Conservation (phyloP, 1,140 invertebrate species). For the Pararge aegeria region DNA sequence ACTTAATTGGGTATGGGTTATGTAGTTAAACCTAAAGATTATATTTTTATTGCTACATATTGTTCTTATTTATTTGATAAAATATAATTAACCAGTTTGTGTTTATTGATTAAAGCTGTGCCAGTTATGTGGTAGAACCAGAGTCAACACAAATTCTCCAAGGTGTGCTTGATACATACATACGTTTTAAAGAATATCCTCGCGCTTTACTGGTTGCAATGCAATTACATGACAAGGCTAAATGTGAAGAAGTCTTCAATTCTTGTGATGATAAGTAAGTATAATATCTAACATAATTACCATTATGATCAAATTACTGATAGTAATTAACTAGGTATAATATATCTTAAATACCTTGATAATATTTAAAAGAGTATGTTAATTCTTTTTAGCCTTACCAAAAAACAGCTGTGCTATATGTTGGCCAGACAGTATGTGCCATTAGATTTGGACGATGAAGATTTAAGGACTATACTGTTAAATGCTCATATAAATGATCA, state of each 20-base stretch:
- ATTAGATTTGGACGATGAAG: slow-evolving; percentile 88
- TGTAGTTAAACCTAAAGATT: too few relatives aligned
- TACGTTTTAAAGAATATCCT: slow-evolving; percentile 96
- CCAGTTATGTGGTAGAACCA: slow-evolving; percentile 98
- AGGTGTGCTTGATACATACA: slow-evolving; percentile 92
- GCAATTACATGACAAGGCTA: slow-evolving; percentile 93
- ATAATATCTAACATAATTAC: slow-evolving; percentile 8
- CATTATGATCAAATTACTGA: too few relatives aligned
- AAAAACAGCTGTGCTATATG: slow-evolving; percentile 99
- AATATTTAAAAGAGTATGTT: too few relatives aligned
- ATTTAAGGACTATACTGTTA: slow-evolving; percentile 97
- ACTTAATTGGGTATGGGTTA: slow-evolving; percentile 88
- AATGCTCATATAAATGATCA: slow-evolving; percentile 98
- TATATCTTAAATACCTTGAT: too few relatives aligned
- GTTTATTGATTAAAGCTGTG: slow-evolving; percentile 86
- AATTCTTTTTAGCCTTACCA: slow-evolving; percentile 84
- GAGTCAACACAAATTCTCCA: slow-evolving; percentile 95
- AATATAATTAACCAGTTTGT: neutral
- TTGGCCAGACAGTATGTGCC: slow-evolving; percentile 96
- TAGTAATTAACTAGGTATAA: too few relatives aligned
- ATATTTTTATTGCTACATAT: too few relatives aligned
- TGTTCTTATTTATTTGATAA: too few relatives aligned
- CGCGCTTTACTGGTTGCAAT: slow-evolving; percentile 96
- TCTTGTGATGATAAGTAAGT: slow-evolving; percentile 93
- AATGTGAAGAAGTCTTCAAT: slow-evolving; percentile 93